phyloP scores from a whole-genome alignment of 2,888 invertebrate species.

The Tenthredo scrophulariae region DNA sequence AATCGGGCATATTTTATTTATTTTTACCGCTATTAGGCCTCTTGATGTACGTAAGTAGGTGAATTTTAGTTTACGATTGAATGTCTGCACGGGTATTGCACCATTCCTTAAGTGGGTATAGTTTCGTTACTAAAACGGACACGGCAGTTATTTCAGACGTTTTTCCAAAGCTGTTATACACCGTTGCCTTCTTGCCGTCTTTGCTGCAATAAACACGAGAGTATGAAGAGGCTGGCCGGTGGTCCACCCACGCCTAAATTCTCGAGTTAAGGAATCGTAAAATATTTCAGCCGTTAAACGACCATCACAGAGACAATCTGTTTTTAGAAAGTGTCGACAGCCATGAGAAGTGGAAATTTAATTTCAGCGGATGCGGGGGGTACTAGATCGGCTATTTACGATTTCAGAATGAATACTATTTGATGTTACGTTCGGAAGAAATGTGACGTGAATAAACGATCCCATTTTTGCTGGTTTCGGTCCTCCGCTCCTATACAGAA shows the following conservation, averaged over 20 bases:
- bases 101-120: neutral
- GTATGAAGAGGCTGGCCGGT: neutral
- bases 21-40: neutral
- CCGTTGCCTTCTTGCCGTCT: neutral
- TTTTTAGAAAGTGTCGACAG: conserved; percentile 47
- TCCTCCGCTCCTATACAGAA: neutral
- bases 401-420: neutral
- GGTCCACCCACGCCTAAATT: conserved; percentile 23
- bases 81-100: neutral
- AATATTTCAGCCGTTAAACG: conserved; percentile 46
- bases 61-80: neutral
- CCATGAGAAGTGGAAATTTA: conserved; percentile 36
- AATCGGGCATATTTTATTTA: neutral
- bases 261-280: conserved; percentile 45
- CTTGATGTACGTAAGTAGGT: neutral
- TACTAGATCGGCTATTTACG: neutral
- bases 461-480: neutral
- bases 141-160: neutral
- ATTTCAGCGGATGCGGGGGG: neutral
- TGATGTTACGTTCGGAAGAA: neutral
- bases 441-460: neutral
- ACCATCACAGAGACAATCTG: conserved; percentile 36
- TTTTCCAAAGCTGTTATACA: neutral
- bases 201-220: conserved; percentile 14
- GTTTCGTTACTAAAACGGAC: neutral